Conservation (phyloP, 2,113 vertebrate species). For the Panthera leo region DNA sequence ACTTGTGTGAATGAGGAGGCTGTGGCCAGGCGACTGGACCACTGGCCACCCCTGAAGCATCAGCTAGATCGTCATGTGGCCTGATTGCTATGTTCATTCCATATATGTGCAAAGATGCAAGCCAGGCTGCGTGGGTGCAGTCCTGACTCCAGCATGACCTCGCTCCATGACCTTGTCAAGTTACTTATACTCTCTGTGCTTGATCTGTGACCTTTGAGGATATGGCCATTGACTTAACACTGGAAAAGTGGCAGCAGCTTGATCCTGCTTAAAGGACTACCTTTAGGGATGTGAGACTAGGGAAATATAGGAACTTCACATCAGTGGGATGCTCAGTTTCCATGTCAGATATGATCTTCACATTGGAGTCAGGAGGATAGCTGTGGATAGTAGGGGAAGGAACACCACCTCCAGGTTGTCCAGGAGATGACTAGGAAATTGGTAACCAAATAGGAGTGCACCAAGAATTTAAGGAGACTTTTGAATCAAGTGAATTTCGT, state of each 20-base stretch:
- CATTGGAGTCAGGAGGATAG: background rate
- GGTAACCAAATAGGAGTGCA: background rate
- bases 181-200: background rate
- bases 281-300: background rate
- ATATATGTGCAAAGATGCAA: background rate
- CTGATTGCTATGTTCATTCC: background rate
- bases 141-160: background rate
- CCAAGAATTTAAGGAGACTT: background rate
- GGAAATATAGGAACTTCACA: background rate
- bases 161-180: background rate
- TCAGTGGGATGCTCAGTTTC: background rate
- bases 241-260: background rate
- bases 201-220: background rate
- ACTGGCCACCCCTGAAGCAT: background rate
- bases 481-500: background rate
- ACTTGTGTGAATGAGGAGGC: background rate
- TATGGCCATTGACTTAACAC: background rate
- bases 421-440: background rate
- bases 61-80: background rate
- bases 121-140: background rate
- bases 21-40: background rate
- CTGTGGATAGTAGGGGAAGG: background rate
- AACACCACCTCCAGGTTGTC: background rate
- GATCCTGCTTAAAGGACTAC: background rate
- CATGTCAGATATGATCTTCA: background rate